Evolutionary conservation across 2,797 vertebrate species (phyloP), one percentile per base, ranked within the genome.

Genomic region (Sebastes alutus): DNA sequence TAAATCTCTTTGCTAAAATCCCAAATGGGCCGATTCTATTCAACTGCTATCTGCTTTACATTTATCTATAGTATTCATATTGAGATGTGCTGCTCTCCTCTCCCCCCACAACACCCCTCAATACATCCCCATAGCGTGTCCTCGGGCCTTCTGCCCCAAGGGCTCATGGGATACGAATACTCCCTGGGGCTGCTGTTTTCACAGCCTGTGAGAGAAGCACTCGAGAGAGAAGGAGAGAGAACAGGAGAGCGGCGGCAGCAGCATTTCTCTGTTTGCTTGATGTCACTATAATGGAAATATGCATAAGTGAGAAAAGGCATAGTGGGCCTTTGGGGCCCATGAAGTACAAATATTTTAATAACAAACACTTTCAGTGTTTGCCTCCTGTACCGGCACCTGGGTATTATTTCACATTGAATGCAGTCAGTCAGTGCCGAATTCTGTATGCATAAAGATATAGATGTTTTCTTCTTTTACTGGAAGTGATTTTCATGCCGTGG

Each of bases 311-410:
- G 88, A 89, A 88, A 88, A 92, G 84, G 91, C 92, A 90, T 80
- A 76, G 90, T 75, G 92, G 91, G 91, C 89, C 92, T 94, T 93
- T 92, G 93, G 92, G 94, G 93, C 92, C 90, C 81, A 78, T 85
- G 84, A 92, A 94, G 92, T 92, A 94, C 94, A 94, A 94, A 94
- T 93, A 93, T 93, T 94, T 95, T 95, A 93, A 94, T 94, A 95
- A 95, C 93, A 95, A 95, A 94, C 93, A 93, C 93, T 92, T 92
- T 93, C 91, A 73, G 63, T 93, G 90, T 94, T 93, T 92, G 88
- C 90, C 89, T 93, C 90, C 92, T 92, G 90, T 91, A 84, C 89
- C 79, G 49, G 81, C 91, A 92, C 91, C 88, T 86, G 86, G 91
- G 91, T 93, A 90, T 92, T 92, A 91, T 92, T 93, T 92, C 88